These are phyloP conservation scores for Macrostomum lignano DNA, from an alignment of 1,140 invertebrate genomes.

Conservation along the genomic window DNA sequence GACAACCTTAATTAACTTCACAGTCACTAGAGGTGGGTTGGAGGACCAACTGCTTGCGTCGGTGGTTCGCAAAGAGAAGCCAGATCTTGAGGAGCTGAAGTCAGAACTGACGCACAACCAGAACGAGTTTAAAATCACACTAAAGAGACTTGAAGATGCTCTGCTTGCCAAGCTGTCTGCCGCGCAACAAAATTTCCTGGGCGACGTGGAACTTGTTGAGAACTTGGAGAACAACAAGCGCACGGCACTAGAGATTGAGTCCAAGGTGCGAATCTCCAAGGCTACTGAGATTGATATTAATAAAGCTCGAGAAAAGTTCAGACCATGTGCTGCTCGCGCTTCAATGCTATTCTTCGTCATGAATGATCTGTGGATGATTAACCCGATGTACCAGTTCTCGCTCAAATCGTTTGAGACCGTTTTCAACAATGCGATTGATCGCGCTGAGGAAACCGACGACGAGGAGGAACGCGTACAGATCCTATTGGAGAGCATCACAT, in stretches of 20 bases:
- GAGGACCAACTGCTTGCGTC: slow-evolving; percentile 79
- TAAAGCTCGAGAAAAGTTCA: slow-evolving; percentile 59
- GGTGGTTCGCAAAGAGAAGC: slow-evolving; percentile 77
- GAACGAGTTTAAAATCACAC: slow-evolving; percentile 77
- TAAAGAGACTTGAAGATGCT: slow-evolving; percentile 69
- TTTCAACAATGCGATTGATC: slow-evolving; percentile 72
- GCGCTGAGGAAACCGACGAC: slow-evolving; percentile 46
- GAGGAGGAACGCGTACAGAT: slow-evolving; percentile 49
- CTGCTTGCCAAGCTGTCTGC: slow-evolving; percentile 59
- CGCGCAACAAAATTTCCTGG: slow-evolving; percentile 59
- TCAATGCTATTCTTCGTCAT: slow-evolving; percentile 76
- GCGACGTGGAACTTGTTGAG: slow-evolving; percentile 62
- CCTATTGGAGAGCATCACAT: slow-evolving; percentile 73
- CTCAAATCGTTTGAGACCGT: slow-evolving; percentile 86
- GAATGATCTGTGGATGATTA: slow-evolving; percentile 80
- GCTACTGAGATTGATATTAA: slow-evolving; percentile 74
- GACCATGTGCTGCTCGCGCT: slow-evolving; percentile 60
- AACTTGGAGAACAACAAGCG: slow-evolving; percentile 77
- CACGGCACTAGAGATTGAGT: slow-evolving; percentile 71
- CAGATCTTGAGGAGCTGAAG: slow-evolving; percentile 70
- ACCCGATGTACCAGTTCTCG: slow-evolving; percentile 86
- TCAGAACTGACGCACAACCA: slow-evolving; percentile 73
- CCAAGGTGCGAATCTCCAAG: too few relatives aligned
- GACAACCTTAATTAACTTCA: slow-evolving; percentile 81
- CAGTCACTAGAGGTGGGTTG: slow-evolving; percentile 73